phyloP scores from a whole-genome alignment of 2,888 invertebrate genomes.

The Cremastobaeus sp. region DNA sequence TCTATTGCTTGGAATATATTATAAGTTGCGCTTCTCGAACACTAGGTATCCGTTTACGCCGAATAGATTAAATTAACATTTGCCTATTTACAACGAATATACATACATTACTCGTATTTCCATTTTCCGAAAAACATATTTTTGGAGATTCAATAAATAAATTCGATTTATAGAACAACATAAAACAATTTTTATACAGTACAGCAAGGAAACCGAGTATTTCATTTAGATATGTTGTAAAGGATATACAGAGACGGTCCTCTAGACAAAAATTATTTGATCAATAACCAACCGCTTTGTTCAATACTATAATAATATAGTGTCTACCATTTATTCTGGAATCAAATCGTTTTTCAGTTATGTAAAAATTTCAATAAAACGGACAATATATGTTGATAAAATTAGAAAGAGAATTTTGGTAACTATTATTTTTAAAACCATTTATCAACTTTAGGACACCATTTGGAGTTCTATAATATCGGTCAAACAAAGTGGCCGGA shows the following conservation, averaged over 20 bases:
- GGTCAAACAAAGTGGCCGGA: neutral
- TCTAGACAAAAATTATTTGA: slow-evolving; percentile 30
- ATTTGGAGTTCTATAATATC: too few relatives aligned
- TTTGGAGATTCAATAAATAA: too few relatives aligned
- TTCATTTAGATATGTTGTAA: slow-evolving; percentile 71
- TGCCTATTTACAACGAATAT: slow-evolving; percentile 64
- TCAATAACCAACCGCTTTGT: slow-evolving; percentile 23
- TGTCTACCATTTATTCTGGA: too few relatives aligned
- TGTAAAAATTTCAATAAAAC: too few relatives aligned
- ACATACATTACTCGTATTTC: slow-evolving; percentile 64
- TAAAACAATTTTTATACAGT: too few relatives aligned
- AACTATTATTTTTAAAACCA: too few relatives aligned
- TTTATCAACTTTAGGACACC: slow-evolving; percentile 16
- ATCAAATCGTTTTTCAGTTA: too few relatives aligned
- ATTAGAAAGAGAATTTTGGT: too few relatives aligned
- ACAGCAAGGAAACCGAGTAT: slow-evolving; percentile 44
- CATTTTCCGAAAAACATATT: slow-evolving; percentile 30
- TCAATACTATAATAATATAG: too few relatives aligned
- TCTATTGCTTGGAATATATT: slow-evolving; percentile 75
- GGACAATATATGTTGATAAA: too few relatives aligned
- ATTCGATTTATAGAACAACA: too few relatives aligned
- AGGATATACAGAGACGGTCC: slow-evolving; percentile 68
- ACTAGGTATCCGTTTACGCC: slow-evolving; percentile 70
- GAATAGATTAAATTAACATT: slow-evolving; percentile 68
- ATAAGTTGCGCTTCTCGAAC: slow-evolving; percentile 72